A percentile compares a stretch with the other conserved stretches of the same genome.
Evolutionary conservation across 2,797 vertebrate species (phyloP).

Genomic region (Cirrhinus molitorella): DNA sequence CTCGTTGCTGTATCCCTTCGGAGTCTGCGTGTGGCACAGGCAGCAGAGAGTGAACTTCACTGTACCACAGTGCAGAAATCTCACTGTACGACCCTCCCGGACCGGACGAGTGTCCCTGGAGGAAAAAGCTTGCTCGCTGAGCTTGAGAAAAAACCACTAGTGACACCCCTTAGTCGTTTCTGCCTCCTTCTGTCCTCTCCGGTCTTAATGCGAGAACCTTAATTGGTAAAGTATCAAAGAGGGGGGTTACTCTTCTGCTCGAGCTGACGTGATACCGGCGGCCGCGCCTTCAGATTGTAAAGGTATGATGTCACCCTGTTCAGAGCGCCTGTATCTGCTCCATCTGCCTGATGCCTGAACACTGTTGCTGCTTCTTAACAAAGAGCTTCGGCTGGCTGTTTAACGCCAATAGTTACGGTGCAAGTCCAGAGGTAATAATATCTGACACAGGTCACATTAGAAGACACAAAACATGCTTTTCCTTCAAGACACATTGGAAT

Average conservation of each 20-base stretch:
- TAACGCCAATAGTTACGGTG: not conserved
- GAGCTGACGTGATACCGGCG: conserved; percentile 77
- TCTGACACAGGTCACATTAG: not conserved
- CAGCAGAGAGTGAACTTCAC: conserved; percentile 45
- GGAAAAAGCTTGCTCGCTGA: conserved; percentile 65
- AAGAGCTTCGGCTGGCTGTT: not conserved
- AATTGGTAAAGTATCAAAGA: conserved; percentile 84
- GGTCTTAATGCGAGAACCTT: conserved; percentile 77
- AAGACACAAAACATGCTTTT: not conserved
- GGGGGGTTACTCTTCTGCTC: conserved; percentile 65
- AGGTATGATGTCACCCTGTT: conserved; percentile 79
- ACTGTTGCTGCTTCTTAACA: conserved; percentile 25
- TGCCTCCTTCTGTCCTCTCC: conserved; percentile 61
- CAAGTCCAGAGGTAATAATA: not conserved
- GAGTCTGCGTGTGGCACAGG: conserved; percentile 49
- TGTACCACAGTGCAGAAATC: conserved; percentile 37
- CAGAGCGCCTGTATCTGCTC: conserved; percentile 54
- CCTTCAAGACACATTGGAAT: not conserved
- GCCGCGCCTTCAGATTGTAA: conserved; percentile 81
- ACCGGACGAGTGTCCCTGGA: conserved; percentile 68
- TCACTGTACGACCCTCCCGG: conserved; percentile 72
- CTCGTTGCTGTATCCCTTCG: conserved; percentile 35
- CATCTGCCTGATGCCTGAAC: conserved; percentile 18
- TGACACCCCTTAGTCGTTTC: conserved; percentile 71
- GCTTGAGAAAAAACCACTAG: conserved; percentile 68